Conservation (phyloP, 1,140 invertebrate species). For the Oryzaephilus surinamensis region DNA sequence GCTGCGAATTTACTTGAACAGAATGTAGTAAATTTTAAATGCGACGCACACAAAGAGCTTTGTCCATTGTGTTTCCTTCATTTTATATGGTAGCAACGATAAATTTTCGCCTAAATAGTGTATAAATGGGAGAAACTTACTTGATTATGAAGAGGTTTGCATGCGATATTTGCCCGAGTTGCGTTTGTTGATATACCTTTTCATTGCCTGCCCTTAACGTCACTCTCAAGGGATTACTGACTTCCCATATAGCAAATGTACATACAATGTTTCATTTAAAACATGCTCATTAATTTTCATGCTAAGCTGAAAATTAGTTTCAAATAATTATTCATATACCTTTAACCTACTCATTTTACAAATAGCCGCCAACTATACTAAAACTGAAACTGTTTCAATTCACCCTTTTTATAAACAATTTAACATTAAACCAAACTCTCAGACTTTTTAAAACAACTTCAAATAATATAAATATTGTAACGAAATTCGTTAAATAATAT, state of each 20-base stretch:
- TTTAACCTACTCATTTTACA: too few relatives aligned
- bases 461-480: too few relatives aligned
- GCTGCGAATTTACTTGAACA: constrained; percentile 8
- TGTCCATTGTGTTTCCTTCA: constrained; percentile 11
- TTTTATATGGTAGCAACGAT: constrained; percentile 8
- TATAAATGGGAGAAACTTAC: constrained; percentile 10
- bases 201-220: constrained; percentile 9
- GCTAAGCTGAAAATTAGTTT: constrained; percentile 2
- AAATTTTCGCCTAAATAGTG: constrained; percentile 11
- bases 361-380: too few relatives aligned
- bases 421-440: too few relatives aligned
- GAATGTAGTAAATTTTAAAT: constrained; percentile 10
- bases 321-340: constrained; percentile 10
- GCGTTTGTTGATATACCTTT: constrained; percentile 11
- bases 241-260: constrained; percentile 2
- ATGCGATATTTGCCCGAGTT: constrained; percentile 10
- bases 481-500: too few relatives aligned
- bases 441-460: too few relatives aligned
- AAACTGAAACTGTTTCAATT: too few relatives aligned
- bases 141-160: constrained; percentile 11
- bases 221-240: constrained; percentile 6
- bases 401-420: too few relatives aligned
- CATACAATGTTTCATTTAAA: constrained; percentile 5
- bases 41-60: constrained; percentile 9
- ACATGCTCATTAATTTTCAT: constrained; percentile 7